Evolutionary conservation across 2,113 vertebrate species (phyloP).

Genomic region (Cinclus cinclus): DNA sequence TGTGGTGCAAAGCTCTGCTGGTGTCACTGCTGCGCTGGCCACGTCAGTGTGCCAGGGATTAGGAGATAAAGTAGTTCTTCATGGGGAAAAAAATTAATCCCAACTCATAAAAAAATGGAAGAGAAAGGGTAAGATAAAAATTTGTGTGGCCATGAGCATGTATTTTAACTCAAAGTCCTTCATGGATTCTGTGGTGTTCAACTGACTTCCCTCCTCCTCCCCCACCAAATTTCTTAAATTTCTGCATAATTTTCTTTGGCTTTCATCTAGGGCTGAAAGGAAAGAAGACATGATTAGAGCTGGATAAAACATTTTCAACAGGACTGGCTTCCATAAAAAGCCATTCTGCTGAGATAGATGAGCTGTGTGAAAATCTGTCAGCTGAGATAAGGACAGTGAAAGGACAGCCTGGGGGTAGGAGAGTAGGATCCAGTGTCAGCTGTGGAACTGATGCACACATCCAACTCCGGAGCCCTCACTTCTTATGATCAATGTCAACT

Average conservation of each 20-base stretch:
- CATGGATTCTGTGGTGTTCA: neutral
- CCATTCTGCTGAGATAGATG: neutral
- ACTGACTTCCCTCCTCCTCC: neutral
- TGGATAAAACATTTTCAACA: neutral
- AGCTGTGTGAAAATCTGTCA: conserved; percentile 20
- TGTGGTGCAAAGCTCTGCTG: neutral
- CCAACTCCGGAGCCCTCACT: neutral
- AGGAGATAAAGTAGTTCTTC: neutral
- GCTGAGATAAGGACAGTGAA: conserved; percentile 1
- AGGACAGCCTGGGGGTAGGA: neutral
- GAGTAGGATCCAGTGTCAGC: neutral
- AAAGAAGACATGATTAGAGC: neutral
- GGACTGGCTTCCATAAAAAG: conserved; percentile 5
- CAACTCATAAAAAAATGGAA: neutral
- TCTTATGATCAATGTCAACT: neutral
- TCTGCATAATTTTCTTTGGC: neutral
- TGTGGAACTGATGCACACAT: neutral
- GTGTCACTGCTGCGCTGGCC: neutral
- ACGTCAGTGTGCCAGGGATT: fast-evolving
- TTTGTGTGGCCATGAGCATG: neutral
- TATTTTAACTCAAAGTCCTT: neutral
- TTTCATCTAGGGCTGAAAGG: conserved; percentile 27
- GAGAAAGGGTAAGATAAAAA: neutral
- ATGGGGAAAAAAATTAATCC: neutral
- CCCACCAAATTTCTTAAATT: neutral